Base-by-base conservation (phyloP, 2,113 vertebrate species). In the Labrus mixtus region DNA sequence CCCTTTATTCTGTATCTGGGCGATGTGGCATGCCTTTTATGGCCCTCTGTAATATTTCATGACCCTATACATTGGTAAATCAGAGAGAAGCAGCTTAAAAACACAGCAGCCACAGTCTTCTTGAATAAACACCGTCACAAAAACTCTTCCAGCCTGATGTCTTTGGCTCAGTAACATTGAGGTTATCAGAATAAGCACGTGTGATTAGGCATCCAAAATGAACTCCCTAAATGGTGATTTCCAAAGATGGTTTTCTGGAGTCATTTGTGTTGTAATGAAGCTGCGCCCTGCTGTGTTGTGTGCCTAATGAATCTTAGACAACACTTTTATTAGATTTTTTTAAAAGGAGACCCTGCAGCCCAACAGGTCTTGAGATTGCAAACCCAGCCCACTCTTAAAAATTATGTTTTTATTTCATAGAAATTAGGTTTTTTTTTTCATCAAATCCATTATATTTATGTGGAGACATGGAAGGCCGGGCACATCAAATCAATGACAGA, bases 41-140 rank as follows among this genome's bases (percentile, higher is more conserved):
- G 66, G 71, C 61, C 57, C 10, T 68, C 83, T 84, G 77, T 92
- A 92, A 93, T 92, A 91, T 87, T 94, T 91, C 89, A 93, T 87
- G 89, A 91, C 64, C 86, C 89, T 72, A 50, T 75, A 68, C 79
- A 75, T 68, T 78, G 87, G 71, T 84, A 81, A 79, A 91, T 92
- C 68, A 83, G 33, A 86, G 76, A 1, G 17, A 84, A 69, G 67
- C 45, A 75, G 76, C 80, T 37, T 23, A 80, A 78, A 68, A 60
- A 43, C 63, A 73, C 66, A 73, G 71, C 53, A 7, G 73, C 19
- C 56, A 73, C 43, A 75, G 59, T 64, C 17, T 65, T 78, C 6
- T 29, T 37, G 76, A 67, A 79, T 17, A 74, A 86, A 89, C 60
- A 73, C 43, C 12, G 39, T 48, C 46, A 53, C 62, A 79, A 72